These are phyloP conservation scores for Rhodinocichla rosea DNA, from an alignment of 2,113 vertebrate species.

Conservation along the genomic window DNA sequence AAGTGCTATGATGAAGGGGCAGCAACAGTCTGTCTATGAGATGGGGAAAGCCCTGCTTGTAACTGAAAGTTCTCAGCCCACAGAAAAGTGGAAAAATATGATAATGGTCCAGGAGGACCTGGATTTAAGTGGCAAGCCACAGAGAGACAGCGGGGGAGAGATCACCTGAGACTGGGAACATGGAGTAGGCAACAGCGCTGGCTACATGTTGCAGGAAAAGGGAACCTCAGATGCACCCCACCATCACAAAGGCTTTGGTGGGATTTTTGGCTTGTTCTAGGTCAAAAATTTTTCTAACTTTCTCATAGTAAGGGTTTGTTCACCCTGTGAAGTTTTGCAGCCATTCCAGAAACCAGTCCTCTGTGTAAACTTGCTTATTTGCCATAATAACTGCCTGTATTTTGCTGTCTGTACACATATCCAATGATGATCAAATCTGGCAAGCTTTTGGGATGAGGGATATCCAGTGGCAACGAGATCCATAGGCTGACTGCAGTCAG, in stretches of 20 bases:
- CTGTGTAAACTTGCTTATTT: not conserved
- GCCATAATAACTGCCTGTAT: not conserved
- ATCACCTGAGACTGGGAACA: not conserved
- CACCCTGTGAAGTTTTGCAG: not conserved
- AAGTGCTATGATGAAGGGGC: not conserved
- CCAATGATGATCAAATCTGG: not conserved
- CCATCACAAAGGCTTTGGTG: not conserved
- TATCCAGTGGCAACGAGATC: not conserved
- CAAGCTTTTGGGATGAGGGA: not conserved
- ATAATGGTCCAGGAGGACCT: not conserved
- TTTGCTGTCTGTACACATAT: not conserved
- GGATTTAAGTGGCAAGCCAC: not conserved
- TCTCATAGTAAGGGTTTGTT: accelerated
- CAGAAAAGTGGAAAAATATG: not conserved
- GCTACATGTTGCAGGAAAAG: not conserved
- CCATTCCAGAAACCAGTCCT: not conserved
- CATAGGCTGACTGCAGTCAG: not conserved
- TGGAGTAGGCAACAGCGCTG: not conserved
- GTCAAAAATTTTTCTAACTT: not conserved
- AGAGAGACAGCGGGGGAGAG: not conserved
- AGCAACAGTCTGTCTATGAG: not conserved
- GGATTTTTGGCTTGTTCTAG: not conserved
- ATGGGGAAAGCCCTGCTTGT: not conserved
- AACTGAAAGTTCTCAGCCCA: not conserved
- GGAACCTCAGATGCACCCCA: not conserved